Evolutionary conservation across 2,888 invertebrate species (phyloP).

Genomic region (Chouioia cunea): DNA sequence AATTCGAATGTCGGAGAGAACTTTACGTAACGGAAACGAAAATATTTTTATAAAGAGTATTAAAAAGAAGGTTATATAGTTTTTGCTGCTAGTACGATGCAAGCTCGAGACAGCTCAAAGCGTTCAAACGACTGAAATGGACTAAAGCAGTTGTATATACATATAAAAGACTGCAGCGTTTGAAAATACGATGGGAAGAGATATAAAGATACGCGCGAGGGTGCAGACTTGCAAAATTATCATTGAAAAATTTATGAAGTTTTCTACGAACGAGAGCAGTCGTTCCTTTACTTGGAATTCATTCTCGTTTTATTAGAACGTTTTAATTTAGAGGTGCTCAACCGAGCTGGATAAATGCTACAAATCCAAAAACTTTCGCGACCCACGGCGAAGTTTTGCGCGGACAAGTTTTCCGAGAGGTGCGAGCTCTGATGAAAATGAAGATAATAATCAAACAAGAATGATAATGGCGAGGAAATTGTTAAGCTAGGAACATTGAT

Average conservation of each 20-base stretch:
- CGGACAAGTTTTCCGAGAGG: background rate
- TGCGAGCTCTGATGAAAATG: too few relatives aligned
- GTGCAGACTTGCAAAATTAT: background rate
- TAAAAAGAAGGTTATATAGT: constrained; percentile 23
- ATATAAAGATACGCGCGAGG: background rate
- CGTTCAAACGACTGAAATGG: too few relatives aligned
- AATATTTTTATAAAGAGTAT: constrained; percentile 22
- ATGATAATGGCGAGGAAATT: too few relatives aligned
- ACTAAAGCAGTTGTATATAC: too few relatives aligned
- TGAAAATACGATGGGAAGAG: too few relatives aligned
- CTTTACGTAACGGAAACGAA: constrained; percentile 10
- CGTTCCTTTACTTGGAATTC: constrained; percentile 14
- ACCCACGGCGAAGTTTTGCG: background rate
- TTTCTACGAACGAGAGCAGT: background rate
- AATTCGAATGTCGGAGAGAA: too few relatives aligned
- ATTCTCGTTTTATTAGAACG: constrained; percentile 22
- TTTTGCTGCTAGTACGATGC: constrained; percentile 12
- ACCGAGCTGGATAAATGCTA: background rate
- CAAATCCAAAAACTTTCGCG: background rate
- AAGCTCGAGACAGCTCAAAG: constrained; percentile 27
- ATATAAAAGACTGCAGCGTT: too few relatives aligned
- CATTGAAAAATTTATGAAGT: background rate
- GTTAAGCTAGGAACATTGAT: too few relatives aligned
- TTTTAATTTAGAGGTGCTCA: constrained; percentile 18
- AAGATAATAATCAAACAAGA: too few relatives aligned